Base-by-base conservation (phyloP, 23 tunicate genomes). In the Corella eumyota region DNA sequence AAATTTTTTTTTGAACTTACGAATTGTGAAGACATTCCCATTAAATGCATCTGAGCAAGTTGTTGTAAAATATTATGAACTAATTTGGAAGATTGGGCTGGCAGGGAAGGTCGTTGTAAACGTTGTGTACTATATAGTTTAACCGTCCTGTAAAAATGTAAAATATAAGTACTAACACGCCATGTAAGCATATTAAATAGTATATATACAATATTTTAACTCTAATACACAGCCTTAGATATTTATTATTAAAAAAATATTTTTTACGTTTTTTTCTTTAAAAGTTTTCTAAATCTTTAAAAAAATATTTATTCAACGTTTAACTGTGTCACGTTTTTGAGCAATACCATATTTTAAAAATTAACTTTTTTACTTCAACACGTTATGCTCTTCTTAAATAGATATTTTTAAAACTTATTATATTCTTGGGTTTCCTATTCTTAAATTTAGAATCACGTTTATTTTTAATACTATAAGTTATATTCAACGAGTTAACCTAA, bases 81-180 rank as follows among this genome's bases (percentile, higher is more conserved):
- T 3, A 88, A 77, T 50, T 88, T 88, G 15, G 96, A 88, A 27
- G 52, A 78, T 34, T 72, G 35, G 0, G 81, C 81, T 0, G 96
- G 90, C 29, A 88, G 56, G 28, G 45, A 66, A 13, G 83, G 77
- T 21, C 53, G 67, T 52, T 73, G 83, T 28, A 79, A 60, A 13
- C 88, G 76, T 3, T 88, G 82, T 30, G 81, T 88, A 62, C 96
- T 72, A 67, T 65, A 73, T 3, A 88, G 77, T 34, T 78, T 73
- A 15, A 88, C 96, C 7, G 96, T 36, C 72, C 96, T 88, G 64
- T 36, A 65, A 26, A 17, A 35, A 40, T 9, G 20, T 7, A 27
- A 7, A 51, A 7, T 19, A n/a, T 51, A 51, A n/a, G 11, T 51
- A 19, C 23, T 5, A 25, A 51, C 23, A 51, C 57, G 23, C 23